phyloP scores from a whole-genome alignment of 2,113 vertebrate genomes.

The Aegotheles bennettii region DNA sequence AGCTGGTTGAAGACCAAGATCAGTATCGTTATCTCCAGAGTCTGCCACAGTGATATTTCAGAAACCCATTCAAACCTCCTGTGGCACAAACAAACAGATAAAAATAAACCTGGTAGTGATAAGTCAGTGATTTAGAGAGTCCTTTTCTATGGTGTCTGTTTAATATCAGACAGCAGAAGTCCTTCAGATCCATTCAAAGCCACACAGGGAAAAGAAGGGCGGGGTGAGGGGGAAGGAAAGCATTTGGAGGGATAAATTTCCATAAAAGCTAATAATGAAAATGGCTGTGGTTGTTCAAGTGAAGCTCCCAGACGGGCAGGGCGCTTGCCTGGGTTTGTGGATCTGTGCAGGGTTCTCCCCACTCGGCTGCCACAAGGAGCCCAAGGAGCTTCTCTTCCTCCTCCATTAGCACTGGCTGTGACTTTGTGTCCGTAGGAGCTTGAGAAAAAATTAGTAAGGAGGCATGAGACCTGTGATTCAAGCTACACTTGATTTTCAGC shows the following conservation, averaged over 20 bases:
- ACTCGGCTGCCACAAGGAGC: not conserved
- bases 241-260: not conserved
- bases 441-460: not conserved
- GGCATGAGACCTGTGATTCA: not conserved
- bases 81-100: not conserved
- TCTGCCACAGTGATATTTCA: not conserved
- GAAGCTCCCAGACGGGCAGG: not conserved
- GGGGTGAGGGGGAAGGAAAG: not conserved
- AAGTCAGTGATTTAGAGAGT: not conserved
- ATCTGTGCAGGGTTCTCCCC: not conserved
- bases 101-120: not conserved
- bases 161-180: not conserved
- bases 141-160: not conserved
- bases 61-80: not conserved
- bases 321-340: not conserved
- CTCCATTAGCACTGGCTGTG: not conserved
- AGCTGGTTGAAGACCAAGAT: conserved; percentile 37
- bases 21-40: not conserved
- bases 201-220: not conserved
- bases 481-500: not conserved
- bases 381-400: not conserved
- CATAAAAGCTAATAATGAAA: not conserved
- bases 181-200: not conserved
- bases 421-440: not conserved
- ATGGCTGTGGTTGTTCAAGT: not conserved